A percentile compares a stretch with the other conserved stretches of the same genome.
These are phyloP conservation scores for Drosophila fuyamai DNA, from an alignment of 1,140 invertebrate genomes.

Conservation along the genomic window DNA sequence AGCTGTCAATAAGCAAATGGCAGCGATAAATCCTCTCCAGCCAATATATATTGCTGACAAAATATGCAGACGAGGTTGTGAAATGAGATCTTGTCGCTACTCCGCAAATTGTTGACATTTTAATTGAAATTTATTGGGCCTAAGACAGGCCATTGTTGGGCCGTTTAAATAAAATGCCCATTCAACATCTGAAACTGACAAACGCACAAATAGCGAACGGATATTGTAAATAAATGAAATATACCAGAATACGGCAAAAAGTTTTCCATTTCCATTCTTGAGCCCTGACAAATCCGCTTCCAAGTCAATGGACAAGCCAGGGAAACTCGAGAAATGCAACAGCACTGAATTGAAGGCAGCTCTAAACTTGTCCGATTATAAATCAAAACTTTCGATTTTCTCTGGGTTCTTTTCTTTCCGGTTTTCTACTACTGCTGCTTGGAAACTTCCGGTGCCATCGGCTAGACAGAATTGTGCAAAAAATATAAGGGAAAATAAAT, in stretches of 20 bases:
- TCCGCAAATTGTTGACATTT: slow-evolving; percentile 61
- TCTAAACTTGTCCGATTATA: slow-evolving; percentile 71
- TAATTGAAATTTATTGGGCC: slow-evolving; percentile 63
- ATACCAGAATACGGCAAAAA: slow-evolving; percentile 16
- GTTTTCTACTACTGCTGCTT: slow-evolving; percentile 32
- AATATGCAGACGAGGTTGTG: slow-evolving; percentile 24
- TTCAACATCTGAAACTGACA: slow-evolving; percentile 28
- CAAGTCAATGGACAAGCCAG: slow-evolving; percentile 11
- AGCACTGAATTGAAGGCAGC: slow-evolving; percentile 54
- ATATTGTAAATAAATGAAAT: slow-evolving; percentile 51
- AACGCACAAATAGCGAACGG: slow-evolving; percentile 6
- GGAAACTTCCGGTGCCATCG: slow-evolving; percentile 55
- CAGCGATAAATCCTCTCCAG: slow-evolving; percentile 60
- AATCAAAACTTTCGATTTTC: slow-evolving; percentile 78
- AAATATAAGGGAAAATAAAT: slow-evolving; percentile 16
- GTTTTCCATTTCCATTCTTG: slow-evolving; percentile 29
- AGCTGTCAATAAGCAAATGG: slow-evolving; percentile 79
- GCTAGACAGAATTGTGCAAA: slow-evolving; percentile 56
- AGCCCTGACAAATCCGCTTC: slow-evolving; percentile 21
- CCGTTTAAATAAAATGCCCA: slow-evolving; percentile 9
- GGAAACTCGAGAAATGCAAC: slow-evolving; percentile 25
- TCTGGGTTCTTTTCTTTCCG: slow-evolving; percentile 30
- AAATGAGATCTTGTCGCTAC: slow-evolving; percentile 41
- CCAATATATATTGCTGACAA: slow-evolving; percentile 15
- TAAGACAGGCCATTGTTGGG: slow-evolving; percentile 22